Conservation (phyloP, 2,113 vertebrate species). For the Mormyrus lacerda region DNA sequence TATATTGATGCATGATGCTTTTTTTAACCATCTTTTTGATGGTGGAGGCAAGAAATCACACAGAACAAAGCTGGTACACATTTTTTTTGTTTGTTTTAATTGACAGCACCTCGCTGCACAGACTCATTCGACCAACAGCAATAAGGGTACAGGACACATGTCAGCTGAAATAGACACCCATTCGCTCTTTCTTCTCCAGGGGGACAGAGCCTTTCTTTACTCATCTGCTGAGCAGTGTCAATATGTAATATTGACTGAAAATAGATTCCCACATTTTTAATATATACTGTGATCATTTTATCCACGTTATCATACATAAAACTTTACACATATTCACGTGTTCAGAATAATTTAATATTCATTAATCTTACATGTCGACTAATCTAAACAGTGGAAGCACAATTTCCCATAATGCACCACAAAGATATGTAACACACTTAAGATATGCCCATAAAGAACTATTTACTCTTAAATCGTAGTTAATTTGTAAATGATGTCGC, state of each 20-base stretch:
- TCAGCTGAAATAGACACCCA: constrained; percentile 23
- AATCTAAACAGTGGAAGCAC: constrained; percentile 55
- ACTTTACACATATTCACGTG: constrained; percentile 29
- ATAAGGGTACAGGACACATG: constrained; percentile 33
- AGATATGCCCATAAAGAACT: constrained; percentile 47
- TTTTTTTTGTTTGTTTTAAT: constrained; percentile 56
- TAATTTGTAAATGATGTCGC: constrained; percentile 26
- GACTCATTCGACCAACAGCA: constrained; percentile 32
- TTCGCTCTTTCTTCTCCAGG: not conserved
- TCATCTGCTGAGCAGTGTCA: constrained; percentile 36
- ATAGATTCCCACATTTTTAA: constrained; percentile 26
- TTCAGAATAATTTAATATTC: constrained; percentile 52
- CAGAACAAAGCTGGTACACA: constrained; percentile 41
- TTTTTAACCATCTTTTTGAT: not conserved
- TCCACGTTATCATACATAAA: constrained; percentile 32
- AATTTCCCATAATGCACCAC: constrained; percentile 53
- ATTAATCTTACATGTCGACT: constrained; percentile 44
- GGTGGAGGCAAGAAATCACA: not conserved
- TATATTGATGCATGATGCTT: not conserved
- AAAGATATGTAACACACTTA: constrained; percentile 51
- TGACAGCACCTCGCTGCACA: constrained; percentile 39
- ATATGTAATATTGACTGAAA: constrained; percentile 20
- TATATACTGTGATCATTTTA: constrained; percentile 31
- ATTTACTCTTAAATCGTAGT: constrained; percentile 43
- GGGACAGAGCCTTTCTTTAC: constrained; percentile 18